These are phyloP conservation scores for Lutraria lutraria DNA, from an alignment of 2,888 invertebrate genomes.

Conservation along the genomic window DNA sequence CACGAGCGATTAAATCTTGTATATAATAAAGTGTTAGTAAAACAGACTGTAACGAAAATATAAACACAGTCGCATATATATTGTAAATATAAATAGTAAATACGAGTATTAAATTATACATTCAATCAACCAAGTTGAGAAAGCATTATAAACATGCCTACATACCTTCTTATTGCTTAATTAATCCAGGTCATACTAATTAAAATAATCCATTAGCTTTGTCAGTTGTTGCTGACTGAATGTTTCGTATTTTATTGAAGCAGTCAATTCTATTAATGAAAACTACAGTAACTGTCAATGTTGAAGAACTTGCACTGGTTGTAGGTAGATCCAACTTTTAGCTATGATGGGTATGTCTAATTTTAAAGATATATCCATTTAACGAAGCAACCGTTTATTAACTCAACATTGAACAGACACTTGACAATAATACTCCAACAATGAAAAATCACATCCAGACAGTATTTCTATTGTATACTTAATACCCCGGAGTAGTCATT, in stretches of 20 bases:
- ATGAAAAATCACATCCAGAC: background rate
- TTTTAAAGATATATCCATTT: background rate
- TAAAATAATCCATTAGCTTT: too few species aligned
- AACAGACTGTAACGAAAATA: background rate
- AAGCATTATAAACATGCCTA: too few species aligned
- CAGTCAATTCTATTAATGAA: too few species aligned
- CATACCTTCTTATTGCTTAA: too few species aligned
- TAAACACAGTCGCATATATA: background rate
- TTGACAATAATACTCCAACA: background rate
- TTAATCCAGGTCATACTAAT: too few species aligned
- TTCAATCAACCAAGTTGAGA: too few species aligned
- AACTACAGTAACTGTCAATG: too few species aligned
- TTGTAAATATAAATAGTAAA: background rate
- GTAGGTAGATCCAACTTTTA: background rate
- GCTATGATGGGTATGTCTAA: background rate
- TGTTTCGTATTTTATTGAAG: too few species aligned
- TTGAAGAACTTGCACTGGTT: too few species aligned
- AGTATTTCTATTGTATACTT: background rate
- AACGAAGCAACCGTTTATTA: background rate
- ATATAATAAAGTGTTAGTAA: background rate
- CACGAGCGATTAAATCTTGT: background rate
- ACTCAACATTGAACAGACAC: background rate
- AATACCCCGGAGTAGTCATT: background rate
- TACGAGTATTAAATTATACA: background rate
- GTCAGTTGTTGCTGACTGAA: too few species aligned